Evolutionary conservation across 92 coral and sea anemone genomes (phyloP).

Genomic region (Palythoa grandis): DNA sequence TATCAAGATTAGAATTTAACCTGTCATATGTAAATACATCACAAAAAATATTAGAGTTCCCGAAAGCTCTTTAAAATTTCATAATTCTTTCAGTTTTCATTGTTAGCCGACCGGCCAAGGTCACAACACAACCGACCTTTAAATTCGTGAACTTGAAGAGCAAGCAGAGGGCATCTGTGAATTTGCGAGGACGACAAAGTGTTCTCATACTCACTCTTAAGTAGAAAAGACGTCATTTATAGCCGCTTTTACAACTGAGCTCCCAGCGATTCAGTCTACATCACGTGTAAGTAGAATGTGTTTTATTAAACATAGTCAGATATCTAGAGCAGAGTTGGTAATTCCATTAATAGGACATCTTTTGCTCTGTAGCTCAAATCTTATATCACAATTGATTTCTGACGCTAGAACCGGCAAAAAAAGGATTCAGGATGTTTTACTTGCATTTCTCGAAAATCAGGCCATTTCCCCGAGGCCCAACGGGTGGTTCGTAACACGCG

Average conservation of each 20-base stretch:
- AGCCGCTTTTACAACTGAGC: background rate
- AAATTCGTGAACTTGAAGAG: background rate
- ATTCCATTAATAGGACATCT: background rate
- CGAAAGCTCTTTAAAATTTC: slow-evolving; percentile 30
- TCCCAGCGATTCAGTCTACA: background rate
- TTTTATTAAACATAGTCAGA: background rate
- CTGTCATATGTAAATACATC: slow-evolving; percentile 15
- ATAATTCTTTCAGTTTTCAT: background rate
- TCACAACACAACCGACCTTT: background rate
- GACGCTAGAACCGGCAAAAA: background rate
- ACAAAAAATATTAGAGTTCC: slow-evolving; percentile 16
- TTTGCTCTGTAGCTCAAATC: background rate
- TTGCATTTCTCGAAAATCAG: background rate
- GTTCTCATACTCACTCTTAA: background rate
- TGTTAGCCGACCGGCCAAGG: slow-evolving; percentile 15
- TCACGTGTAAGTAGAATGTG: background rate
- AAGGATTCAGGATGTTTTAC: background rate
- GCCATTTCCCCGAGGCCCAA: background rate
- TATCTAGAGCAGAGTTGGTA: background rate
- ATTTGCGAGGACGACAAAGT: background rate
- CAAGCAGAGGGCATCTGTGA: background rate
- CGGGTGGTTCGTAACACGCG: background rate
- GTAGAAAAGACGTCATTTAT: background rate
- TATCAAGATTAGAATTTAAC: background rate
- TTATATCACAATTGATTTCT: background rate